Percentiles rank a stretch among this genome's conserved stretches.
Evolutionary conservation across 1,140 invertebrate species (phyloP).

Genomic region (Thalassaphorura encarpata): DNA sequence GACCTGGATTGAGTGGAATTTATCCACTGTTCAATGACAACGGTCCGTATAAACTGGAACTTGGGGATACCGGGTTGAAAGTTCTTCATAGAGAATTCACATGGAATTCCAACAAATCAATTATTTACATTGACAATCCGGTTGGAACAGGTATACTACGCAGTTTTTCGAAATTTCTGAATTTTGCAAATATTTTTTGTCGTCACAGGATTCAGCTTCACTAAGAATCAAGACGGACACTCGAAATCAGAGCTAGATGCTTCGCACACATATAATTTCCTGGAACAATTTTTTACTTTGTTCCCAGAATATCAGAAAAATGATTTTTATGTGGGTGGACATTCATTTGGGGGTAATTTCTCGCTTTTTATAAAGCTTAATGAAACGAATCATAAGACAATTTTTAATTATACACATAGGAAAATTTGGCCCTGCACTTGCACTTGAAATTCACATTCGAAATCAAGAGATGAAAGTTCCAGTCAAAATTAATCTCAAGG

Average conservation of each 20-base stretch:
- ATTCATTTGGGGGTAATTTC: slow-evolving; percentile 36
- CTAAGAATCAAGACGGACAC: slow-evolving; percentile 32
- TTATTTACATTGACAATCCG: slow-evolving; percentile 31
- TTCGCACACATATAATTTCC: slow-evolving; percentile 39
- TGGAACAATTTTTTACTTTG: slow-evolving; percentile 40
- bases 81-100: slow-evolving; percentile 40
- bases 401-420: slow-evolving; percentile 32
- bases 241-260: slow-evolving; percentile 40
- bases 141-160: no score
- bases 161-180: no score
- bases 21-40: slow-evolving; percentile 46
- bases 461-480: slow-evolving; percentile 37
- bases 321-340: slow-evolving; percentile 40
- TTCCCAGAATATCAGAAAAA: slow-evolving; percentile 36
- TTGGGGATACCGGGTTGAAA: slow-evolving; percentile 43
- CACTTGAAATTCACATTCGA: slow-evolving; percentile 60
- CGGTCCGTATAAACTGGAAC: slow-evolving; percentile 41
- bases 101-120: slow-evolving; percentile 41
- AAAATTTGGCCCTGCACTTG: slow-evolving; percentile 63
- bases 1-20: slow-evolving; percentile 43
- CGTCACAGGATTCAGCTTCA: slow-evolving; percentile 36
- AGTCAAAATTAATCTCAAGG: slow-evolving; percentile 33
- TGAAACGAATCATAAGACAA: neutral
- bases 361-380: no score
- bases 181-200: no score